A percentile compares a stretch with the other conserved stretches of the same genome.
Evolutionary conservation across 2,888 invertebrate species (phyloP).

Genomic region (Tetramorium bicarinatum): DNA sequence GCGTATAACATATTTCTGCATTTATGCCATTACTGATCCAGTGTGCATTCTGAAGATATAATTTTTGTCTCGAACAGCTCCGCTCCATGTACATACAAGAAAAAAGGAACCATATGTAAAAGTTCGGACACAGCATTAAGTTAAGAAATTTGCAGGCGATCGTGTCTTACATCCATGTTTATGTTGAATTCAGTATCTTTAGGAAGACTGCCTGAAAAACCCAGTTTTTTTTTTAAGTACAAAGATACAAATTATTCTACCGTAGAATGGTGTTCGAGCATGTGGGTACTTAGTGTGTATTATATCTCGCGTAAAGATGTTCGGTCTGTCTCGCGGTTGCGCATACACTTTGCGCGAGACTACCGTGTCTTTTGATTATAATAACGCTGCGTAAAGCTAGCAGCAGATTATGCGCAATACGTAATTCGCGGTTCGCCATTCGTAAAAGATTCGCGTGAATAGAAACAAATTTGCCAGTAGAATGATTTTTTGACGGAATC

Average conservation of each 20-base stretch:
- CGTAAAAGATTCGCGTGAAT: background rate
- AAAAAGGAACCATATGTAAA: constrained; percentile 62
- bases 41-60: constrained; percentile 62
- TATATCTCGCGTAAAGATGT: no score
- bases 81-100: constrained; percentile 73
- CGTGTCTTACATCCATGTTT: constrained; percentile 38
- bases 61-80: constrained; percentile 80
- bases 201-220: constrained; percentile 57
- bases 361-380: background rate
- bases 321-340: no score
- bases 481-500: background rate
- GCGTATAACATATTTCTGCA: constrained; percentile 46
- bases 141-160: constrained; percentile 27
- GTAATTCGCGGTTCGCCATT: background rate
- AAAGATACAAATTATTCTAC: constrained; percentile 36
- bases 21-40: constrained; percentile 67
- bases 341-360: no score
- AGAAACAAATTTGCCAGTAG: background rate
- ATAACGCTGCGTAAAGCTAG: background rate
- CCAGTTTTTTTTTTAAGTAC: constrained; percentile 55
- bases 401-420: background rate
- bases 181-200: constrained; percentile 59
- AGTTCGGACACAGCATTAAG: constrained; percentile 74
- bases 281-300: background rate
- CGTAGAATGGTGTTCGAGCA: background rate